Evolutionary conservation across 2,888 invertebrate species (phyloP).

Genomic region (Drosophila helvetica): DNA sequence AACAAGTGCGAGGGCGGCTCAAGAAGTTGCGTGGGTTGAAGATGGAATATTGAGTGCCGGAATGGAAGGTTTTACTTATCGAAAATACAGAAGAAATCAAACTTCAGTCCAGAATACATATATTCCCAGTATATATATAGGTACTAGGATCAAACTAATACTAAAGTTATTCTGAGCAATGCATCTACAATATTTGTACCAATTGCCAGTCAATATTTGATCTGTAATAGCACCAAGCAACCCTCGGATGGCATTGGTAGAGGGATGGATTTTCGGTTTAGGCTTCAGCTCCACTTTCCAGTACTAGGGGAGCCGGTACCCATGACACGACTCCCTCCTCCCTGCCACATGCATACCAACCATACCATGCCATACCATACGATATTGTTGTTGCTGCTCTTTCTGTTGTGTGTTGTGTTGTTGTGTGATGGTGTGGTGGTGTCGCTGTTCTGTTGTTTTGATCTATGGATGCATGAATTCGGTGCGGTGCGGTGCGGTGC

Average conservation of each 20-base stretch:
- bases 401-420: slow-evolving; percentile 26
- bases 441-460: slow-evolving; percentile 57
- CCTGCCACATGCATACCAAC: slow-evolving; percentile 14
- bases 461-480: slow-evolving; percentile 75
- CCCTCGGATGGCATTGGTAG: slow-evolving; percentile 18
- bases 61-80: too few species aligned
- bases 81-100: too few species aligned
- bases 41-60: too few species aligned
- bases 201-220: too few species aligned
- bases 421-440: slow-evolving; percentile 54
- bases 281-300: slow-evolving; percentile 32
- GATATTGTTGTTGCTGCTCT: slow-evolving; percentile 5
- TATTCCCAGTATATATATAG: too few species aligned
- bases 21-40: slow-evolving; percentile 5
- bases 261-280: slow-evolving; percentile 21
- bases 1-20: slow-evolving; percentile 49
- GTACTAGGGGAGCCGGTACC: slow-evolving; percentile 1
- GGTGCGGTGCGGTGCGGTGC: slow-evolving; percentile 55
- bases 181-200: too few species aligned
- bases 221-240: slow-evolving; percentile 2
- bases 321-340: slow-evolving; percentile 30
- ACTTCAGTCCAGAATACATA: too few species aligned
- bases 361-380: too few species aligned
- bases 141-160: too few species aligned
- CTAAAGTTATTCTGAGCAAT: too few species aligned